Base-by-base conservation (phyloP, 2,113 vertebrate species). In the Cavia aperea region DNA sequence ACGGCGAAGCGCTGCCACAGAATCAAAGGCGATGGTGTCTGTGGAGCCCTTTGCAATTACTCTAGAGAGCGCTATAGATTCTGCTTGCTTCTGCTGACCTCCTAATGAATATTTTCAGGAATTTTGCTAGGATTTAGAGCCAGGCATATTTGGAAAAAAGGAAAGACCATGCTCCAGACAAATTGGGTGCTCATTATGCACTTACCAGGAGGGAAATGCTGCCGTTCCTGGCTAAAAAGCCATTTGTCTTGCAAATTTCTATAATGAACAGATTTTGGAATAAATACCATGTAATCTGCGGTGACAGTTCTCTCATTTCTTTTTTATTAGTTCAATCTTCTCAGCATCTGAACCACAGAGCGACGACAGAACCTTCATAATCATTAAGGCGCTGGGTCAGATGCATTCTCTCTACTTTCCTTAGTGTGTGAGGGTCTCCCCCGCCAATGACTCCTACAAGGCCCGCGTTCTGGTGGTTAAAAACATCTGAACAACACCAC, bases 211-310 rank as follows among this genome's bases (percentile, higher is more conserved):
- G 95, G 96, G 97, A 97, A 96, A 95, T 66, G 94, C 95, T 97
- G 96, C 96, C 96, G 92, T 97, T 97, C 96, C 95, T 97, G 94
- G 92, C 97, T 97, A 96, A 97, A 97, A 97, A 95, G 86, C 95
- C 97, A 97, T 98, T 97, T 98, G 96, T 98, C 97, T 98, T 97
- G 97, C 96, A 97, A 97, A 97, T 98, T 97, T 98, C 97, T 97
- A 39, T 97, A 98, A 98, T 97, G 97, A 98, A 97, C 97, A 97
- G 97, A 97, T 97, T 97, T 97, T 96, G 95, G 97, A 97, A 97
- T 98, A 98, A 98, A 98, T 97, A 97, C 97, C 97, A 97, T 97
- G 96, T 97, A 98, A 97, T 97, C 97, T 97, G 96, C 94, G 95
- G 96, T 97, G 97, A 98, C 97, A 97, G 96, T 97, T 97, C 97